phyloP scores from a whole-genome alignment of 2,113 vertebrate species.

The Apteryx owenii region DNA sequence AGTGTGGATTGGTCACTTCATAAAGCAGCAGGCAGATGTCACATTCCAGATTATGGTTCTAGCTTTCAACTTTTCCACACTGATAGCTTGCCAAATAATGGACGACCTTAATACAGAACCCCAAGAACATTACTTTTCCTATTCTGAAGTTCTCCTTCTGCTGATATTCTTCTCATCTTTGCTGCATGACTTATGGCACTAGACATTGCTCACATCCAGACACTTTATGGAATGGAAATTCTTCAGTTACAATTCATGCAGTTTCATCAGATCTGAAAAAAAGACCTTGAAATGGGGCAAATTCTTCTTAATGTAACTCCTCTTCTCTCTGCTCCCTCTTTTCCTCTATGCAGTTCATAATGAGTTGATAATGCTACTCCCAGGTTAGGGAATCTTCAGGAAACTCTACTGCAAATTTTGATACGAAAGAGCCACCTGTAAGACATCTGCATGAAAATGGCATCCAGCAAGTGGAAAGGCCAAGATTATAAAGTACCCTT shows the following conservation, averaged over 20 bases:
- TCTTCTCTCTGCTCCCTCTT: background rate
- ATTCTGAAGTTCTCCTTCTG: background rate
- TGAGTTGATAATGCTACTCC: background rate
- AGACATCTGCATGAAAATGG: background rate
- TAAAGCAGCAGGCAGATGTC: slow-evolving; percentile 4
- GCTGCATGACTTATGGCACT: background rate
- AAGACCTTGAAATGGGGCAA: background rate
- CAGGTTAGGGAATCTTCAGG: background rate
- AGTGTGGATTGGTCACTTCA: background rate
- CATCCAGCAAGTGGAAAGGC: background rate
- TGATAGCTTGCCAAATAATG: background rate
- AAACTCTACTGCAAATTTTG: background rate
- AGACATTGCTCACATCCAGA: background rate
- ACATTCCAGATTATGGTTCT: background rate
- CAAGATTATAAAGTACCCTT: background rate
- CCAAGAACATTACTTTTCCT: background rate
- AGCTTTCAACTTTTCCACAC: background rate
- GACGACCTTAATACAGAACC: background rate
- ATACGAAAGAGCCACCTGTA: background rate
- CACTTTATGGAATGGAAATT: background rate
- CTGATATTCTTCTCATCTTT: background rate
- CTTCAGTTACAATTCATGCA: background rate
- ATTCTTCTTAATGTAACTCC: background rate
- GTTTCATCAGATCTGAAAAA: slow-evolving; percentile 12
- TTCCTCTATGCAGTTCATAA: background rate